Base-by-base conservation (phyloP, 2,113 vertebrate genomes). In the Oryzias melastigma region DNA sequence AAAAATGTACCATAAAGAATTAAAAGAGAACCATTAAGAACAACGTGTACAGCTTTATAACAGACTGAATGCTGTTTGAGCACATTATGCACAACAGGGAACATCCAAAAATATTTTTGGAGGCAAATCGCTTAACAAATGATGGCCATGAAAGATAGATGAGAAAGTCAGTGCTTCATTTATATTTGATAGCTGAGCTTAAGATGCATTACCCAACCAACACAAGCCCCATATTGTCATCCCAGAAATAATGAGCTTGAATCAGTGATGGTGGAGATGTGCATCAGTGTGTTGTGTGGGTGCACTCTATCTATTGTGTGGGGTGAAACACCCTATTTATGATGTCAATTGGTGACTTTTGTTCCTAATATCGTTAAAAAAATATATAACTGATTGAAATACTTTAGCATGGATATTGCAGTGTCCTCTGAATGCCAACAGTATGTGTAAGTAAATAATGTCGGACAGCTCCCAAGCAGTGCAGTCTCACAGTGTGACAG, bases 131-230 rank as follows among this genome's bases (percentile, higher is more conserved):
- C 77, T 80, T 77, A 85, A 88, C 83, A 88, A 89, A 89, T 82
- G 72, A 85, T 85, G 80, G 60, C 61, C 62, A 85, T 88, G 67
- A 88, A 85, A 85, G 77, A 90, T 90, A 73, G 64, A 90, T 89
- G 84, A 86, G 82, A 66, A 86, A 82, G 78, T 80, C 74, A 57
- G 77, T 17, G 47, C 72, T 83, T 87, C 78, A 90, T 91, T 81
- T 80, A 89, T 89, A 82, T 89, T 90, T 88, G 81, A 91, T 90
- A 69, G 73, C 66, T 8, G 16, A 77, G 73, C 68, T 83, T 86
- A 72, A 85, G 78, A 89, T 82, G 85, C 81, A 83, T 86, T 81
- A 86, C 77, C 81, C 65, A 75, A 80, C 62, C 62, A 73, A 75
- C 85, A 75, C 77, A 80, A 65, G 56, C 53, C 71, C 78, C 66